Evolutionary conservation across 2,888 invertebrate species (phyloP), one percentile per base, ranked within the genome.

Genomic region (Ophioninae sp.): DNA sequence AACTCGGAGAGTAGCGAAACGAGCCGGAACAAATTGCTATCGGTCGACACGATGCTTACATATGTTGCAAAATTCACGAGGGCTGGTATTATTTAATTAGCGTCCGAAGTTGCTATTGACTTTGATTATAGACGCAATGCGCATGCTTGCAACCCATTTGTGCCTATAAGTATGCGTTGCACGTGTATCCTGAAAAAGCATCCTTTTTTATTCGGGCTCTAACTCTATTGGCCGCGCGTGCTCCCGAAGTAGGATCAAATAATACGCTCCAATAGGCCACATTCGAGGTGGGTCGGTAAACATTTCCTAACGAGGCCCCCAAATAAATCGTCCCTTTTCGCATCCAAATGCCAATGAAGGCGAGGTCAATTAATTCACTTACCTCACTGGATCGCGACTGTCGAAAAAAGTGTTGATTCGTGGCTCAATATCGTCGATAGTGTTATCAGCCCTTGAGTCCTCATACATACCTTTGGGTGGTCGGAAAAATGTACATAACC

Each of bases 11-110:
- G 61, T 61, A 17, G 59, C 61, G 23, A 69, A 56, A 17, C 23
- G 68, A 69, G 68, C 44, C 68, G 51, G 17, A 56, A 69, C 44
- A 30, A 51, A 56, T 69, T 51, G 51, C 56, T 9, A 56, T 56
- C 69, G 69, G 51, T 30, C 51, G 30, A 56, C 56, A 10, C 20
- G 22, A 51, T 69, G 41, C 22, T 8, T 17, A 67, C 20, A n/a
- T 39, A 65, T 39, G 20, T 65, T 65, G 17, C 8, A 39, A 37
- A 39, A 39, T 13, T 63, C 39, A 65, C 39, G 65, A 65, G 65
- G n/a, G 39, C 39, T 9, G 39, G 39, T 39, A n/a, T 65, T 65
- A 65, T 65, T 39, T n/a, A 37, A 39, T 65, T 65, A 39, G 39
- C 65, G 8, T 13, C n/a, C 37, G 39, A 20, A 7, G 13, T 65